Base-by-base conservation (phyloP, 1,140 invertebrate genomes). In the Andrena cerasifolii region DNA sequence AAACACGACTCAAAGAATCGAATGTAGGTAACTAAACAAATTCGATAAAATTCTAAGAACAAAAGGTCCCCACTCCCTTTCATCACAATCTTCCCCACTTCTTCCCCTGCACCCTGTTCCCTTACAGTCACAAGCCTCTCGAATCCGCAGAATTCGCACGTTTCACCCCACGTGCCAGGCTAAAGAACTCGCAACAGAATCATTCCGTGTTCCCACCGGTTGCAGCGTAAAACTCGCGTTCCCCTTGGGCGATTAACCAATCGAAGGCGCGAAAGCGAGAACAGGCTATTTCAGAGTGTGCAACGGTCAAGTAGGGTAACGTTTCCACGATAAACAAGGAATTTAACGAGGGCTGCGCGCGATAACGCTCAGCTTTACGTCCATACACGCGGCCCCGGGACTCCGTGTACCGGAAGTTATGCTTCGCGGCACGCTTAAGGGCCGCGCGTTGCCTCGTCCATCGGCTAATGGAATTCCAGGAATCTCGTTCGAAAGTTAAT, bases 361-460 rank as follows among this genome's bases (percentile, higher is more conserved):
- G 78, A 84, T 78, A 84, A 84, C 56, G 67, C 68, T 24, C 14
- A 77, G 56, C 62, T 80, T 84, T 75, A 79, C 28, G 66, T 53
- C 62, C 33, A 72, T 70, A 45, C 36, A 28, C 26, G 43, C 16
- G 26, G 8, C 26, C 33, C 28, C n/a, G 43, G 40, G 53, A 0
- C 8, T 1, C 12, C 43, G 28, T 21, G 24, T 10, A 7, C 10
- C 4, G 21, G 47, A 62, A 62, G 59, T 78, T 59, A 62, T 72
- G 24, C 33, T 62, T 6, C 21, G 31, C 26, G 28, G 28, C 65
- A 21, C 68, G 36, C 40, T 73, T 24, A 53, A 71, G 45, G 24
- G 7, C 24, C n/a, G 18, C 33, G 49, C 47, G 36, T 54, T 51
- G 12, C 43, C 59, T 77, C 24, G 66, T 43, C 33, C 45, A 53